Evolutionary conservation across 2,113 vertebrate genomes (phyloP), one percentile per base, ranked within the genome.

Genomic region (Kobus ellipsiprymnus): DNA sequence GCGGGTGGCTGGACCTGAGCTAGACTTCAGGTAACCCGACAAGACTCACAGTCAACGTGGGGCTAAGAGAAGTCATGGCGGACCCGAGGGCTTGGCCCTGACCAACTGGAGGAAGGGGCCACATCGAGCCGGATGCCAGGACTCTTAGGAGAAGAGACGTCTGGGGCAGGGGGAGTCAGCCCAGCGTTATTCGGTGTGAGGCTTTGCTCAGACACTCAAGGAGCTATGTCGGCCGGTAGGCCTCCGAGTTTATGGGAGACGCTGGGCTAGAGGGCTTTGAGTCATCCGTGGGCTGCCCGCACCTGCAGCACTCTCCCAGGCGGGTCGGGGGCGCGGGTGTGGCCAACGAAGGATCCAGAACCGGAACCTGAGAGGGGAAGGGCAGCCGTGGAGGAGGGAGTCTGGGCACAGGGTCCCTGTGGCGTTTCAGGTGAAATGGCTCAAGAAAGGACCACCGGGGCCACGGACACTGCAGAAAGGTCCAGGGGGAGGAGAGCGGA

Each of bases 301-400:
- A 48, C 30, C 9, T 0, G 10, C 19, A 4, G 16, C 9, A 6
- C 46, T 29, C 12, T 6, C 2, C 48, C 50, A 57, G 50, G n/a
- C 1, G 9, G 11, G 30, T 5, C 10, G 23, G 6, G 13, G 14
- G 27, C 0, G 0, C 1, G 17, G 36, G 46, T 19, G 48, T 6
- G 46, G 27, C 44, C 11, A 48, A 3, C 0, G 2, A 15, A 23
- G 21, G 33, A 46, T 8, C 52, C 33, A 7, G 67, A 40, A 11
- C 21, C 54, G 17, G 29, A 14, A 12, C 52, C 81, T 0, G 12
- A 50, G 54, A 25, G 82, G 59, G 10, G 44, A 10, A 46, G 17
- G 29, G 30, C 36, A 17, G 71, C 48, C 25, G 2, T 15, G 48
- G 4, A 9, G 30, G 19, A 6, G 48, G 21, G 3, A 23, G 8